Evolutionary conservation across 1,140 invertebrate genomes (phyloP).

Genomic region (Nebria ingens): DNA sequence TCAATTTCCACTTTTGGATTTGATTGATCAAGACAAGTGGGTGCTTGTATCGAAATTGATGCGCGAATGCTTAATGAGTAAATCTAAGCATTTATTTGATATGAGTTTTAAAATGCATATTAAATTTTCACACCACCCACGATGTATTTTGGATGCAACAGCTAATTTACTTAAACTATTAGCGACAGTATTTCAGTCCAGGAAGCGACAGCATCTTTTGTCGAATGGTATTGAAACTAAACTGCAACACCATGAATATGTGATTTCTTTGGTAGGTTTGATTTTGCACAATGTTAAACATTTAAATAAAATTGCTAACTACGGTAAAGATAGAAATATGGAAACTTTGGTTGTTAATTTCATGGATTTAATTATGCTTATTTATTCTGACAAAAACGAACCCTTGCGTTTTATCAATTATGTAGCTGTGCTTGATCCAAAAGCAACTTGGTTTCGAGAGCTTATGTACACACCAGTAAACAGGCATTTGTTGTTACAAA

Average conservation of each 20-base stretch:
- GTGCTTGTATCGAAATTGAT: slow-evolving; percentile 13
- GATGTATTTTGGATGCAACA: not conserved
- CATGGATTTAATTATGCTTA: slow-evolving; percentile 10
- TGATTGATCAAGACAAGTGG: slow-evolving; percentile 13
- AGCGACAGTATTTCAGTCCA: not conserved
- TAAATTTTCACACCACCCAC: slow-evolving; percentile 13
- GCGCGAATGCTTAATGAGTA: slow-evolving; percentile 16
- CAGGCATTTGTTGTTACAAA: slow-evolving; percentile 10
- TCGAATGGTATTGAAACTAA: slow-evolving; percentile 13
- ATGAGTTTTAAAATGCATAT: slow-evolving; percentile 15
- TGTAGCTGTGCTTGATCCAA: slow-evolving; percentile 12
- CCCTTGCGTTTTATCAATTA: slow-evolving; percentile 11
- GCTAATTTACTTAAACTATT: not conserved
- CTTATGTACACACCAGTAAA: slow-evolving; percentile 12
- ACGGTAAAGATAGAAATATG: slow-evolving; percentile 13
- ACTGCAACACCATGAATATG: slow-evolving; percentile 1
- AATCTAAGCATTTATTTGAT: slow-evolving; percentile 15
- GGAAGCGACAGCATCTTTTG: not conserved
- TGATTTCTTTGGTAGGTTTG: slow-evolving; percentile 12
- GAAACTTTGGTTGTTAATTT: slow-evolving; percentile 14
- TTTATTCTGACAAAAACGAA: not conserved
- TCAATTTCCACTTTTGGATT: not conserved
- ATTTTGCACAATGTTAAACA: slow-evolving; percentile 13
- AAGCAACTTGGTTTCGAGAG: slow-evolving; percentile 16
- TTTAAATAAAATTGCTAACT: slow-evolving; percentile 13